phyloP scores from a whole-genome alignment of 2,888 invertebrate species.

The Linyphia triangularis region DNA sequence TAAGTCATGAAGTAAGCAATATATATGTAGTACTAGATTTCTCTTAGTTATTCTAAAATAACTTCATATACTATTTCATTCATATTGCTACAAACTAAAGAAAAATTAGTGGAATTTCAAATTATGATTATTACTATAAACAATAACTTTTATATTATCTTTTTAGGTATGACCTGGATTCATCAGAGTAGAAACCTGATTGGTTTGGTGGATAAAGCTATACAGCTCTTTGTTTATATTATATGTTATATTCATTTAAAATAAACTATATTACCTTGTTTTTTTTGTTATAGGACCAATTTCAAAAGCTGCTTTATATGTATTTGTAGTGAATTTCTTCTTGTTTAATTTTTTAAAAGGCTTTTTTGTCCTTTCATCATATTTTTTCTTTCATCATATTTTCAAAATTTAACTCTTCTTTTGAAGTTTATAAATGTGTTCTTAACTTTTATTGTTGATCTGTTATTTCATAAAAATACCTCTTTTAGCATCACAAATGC shows the following conservation, averaged over 20 bases:
- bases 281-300: not conserved
- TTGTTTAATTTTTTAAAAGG: not conserved
- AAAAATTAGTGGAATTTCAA: no score
- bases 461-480: not conserved
- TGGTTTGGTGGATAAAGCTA: no score
- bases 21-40: no score
- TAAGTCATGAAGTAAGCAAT: no score
- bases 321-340: not conserved
- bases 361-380: no score
- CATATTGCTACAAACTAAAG: no score
- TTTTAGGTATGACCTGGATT: slow-evolving; percentile 67
- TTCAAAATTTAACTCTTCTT: no score
- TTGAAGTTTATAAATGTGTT: no score
- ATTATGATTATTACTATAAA: no score
- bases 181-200: slow-evolving; percentile 28
- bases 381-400: no score
- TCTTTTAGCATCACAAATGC: not conserved
- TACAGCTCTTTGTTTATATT: not conserved
- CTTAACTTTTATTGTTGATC: not conserved
- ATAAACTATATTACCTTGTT: not conserved
- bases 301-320: not conserved
- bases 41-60: no score
- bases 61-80: no score
- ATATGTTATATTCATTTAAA: slow-evolving; percentile 7
- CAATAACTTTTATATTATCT: not conserved